Evolutionary conservation across 2,797 vertebrate species (phyloP), one percentile per base, ranked within the genome.

Genomic region (Enteromius paludinosus): DNA sequence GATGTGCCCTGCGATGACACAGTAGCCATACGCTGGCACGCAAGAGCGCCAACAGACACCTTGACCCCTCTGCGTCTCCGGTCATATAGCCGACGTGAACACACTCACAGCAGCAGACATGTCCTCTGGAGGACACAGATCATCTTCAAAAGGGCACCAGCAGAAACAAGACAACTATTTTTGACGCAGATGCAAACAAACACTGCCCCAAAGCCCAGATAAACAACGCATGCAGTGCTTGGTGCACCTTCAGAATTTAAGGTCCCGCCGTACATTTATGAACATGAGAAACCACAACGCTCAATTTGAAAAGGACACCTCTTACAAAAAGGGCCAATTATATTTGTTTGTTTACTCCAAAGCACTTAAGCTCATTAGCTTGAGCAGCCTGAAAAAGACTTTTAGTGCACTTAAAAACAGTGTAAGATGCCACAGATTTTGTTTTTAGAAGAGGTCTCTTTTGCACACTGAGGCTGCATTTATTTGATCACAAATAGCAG

Each of bases 1-100:
- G 11, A 35, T 78, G 68, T 83, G 79, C 71, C 83, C 69, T 59
- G 65, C 4, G 23, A 64, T 86, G 87, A 87, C 86, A 86, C 81
- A 79, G 75, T 73, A 83, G 71, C 83, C 80, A 79, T 71, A 86
- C 66, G 49, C 49, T 73, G 69, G 72, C 78, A 64, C 75, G 41
- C 54, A 30, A 45, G 65, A 28, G 61, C 49, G 11, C 56, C 81
- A 71, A 61, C 64, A 81, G 28, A 81, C 69, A 7, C 78, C 77
- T 56, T 43, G 20, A 45, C 43, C 83, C n/a, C 28, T 43, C 23
- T 69, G 41, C 64, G 77, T 33, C 49, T 79, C n/a, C 64, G 9
- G n/a, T 69, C 77, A 69, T 18, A 25, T 2, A 47, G 8, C 59
- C 23, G 12, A 3, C 25, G 6, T 62, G 14, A 47, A 45, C 79